phyloP scores from a whole-genome alignment of 2,888 invertebrate genomes.

The Hypena proboscidalis region DNA sequence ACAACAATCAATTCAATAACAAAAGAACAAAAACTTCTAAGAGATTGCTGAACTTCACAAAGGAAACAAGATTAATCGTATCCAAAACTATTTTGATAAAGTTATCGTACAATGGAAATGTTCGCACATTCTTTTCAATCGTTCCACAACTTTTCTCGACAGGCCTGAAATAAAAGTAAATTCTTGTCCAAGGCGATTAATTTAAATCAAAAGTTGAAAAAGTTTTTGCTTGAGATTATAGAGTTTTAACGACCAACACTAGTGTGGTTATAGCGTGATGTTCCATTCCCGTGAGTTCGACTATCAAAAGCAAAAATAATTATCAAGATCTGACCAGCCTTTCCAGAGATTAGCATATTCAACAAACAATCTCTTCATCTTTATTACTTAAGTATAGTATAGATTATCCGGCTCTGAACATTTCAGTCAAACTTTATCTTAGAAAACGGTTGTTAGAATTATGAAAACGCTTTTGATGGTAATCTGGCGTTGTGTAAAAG shows the following conservation, averaged over 20 bases:
- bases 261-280: too few species aligned
- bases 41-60: too few species aligned
- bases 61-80: not conserved
- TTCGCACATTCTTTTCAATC: constrained; percentile 2
- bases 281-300: too few species aligned
- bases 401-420: too few species aligned
- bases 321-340: too few species aligned
- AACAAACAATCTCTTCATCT: too few species aligned
- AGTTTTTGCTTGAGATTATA: constrained; percentile 7
- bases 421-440: constrained; percentile 7
- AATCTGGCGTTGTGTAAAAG: not conserved
- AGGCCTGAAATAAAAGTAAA: not conserved
- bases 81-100: not conserved
- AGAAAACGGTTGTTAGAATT: constrained; percentile 11
- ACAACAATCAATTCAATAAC: too few species aligned
- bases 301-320: too few species aligned
- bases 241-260: constrained; percentile 8
- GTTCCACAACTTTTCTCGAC: not conserved
- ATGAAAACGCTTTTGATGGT: constrained; percentile 18
- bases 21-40: too few species aligned
- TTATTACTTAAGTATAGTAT: too few species aligned
- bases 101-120: constrained; percentile 1
- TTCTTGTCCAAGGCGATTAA: not conserved
- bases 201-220: constrained; percentile 4
- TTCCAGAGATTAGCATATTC: constrained; percentile 7